Conservation (phyloP, 2,113 vertebrate species). For the Sardina pilchardus region DNA sequence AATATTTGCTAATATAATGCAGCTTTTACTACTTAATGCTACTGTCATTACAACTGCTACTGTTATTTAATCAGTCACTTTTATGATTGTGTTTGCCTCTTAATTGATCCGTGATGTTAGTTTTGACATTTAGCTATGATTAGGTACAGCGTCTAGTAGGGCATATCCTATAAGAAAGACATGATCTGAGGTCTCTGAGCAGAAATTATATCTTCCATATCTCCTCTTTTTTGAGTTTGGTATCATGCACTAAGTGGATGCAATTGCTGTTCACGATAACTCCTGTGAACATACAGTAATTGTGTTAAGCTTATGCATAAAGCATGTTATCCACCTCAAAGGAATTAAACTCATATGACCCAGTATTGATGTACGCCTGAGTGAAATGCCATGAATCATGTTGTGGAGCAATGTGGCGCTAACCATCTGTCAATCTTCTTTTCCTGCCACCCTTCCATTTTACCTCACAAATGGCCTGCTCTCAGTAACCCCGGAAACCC, state of each 20-base stretch:
- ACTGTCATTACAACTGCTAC: background rate
- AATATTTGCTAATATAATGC: too few species aligned
- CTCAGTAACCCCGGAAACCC: conserved; percentile 89
- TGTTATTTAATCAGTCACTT: background rate
- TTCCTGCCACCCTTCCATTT: background rate
- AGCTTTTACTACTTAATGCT: too few species aligned
- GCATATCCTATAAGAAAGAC: background rate
- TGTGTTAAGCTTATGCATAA: background rate
- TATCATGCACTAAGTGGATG: background rate
- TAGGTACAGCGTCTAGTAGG: background rate
- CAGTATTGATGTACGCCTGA: background rate
- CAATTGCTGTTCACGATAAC: background rate
- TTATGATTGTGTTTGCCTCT: background rate
- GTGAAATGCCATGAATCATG: background rate
- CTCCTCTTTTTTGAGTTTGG: background rate
- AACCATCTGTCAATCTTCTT: background rate
- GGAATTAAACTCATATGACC: background rate
- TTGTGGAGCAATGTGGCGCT: background rate
- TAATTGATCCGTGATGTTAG: background rate
- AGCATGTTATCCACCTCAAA: conserved; percentile 3
- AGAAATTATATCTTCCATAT: background rate
- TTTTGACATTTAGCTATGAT: too few species aligned
- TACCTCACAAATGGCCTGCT: conserved; percentile 47
- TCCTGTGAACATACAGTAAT: background rate
- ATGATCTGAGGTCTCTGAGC: background rate